Conservation (phyloP, 1,140 invertebrate genomes). For the Drosophila rufa region DNA sequence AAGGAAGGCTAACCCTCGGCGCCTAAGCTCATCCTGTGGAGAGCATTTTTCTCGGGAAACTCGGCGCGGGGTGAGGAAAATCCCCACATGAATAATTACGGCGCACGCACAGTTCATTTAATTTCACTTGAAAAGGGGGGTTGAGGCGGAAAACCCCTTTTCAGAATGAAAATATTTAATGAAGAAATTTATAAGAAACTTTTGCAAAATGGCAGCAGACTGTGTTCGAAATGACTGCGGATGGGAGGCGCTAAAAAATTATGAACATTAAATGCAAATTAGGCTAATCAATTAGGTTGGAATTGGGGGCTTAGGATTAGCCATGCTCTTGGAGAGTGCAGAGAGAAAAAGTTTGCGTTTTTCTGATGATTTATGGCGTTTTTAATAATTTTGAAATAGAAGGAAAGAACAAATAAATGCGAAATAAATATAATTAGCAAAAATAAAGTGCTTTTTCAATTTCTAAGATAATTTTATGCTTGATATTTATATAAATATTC, state of each 20-base stretch:
- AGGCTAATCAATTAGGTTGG: constrained; percentile 73
- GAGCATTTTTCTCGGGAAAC: constrained; percentile 26
- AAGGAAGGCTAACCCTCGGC: constrained; percentile 11
- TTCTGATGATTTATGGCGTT: not conserved
- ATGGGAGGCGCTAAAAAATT: constrained; percentile 58
- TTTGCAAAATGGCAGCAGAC: constrained; percentile 50
- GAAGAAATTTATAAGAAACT: constrained; percentile 81
- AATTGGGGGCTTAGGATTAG: constrained; percentile 46
- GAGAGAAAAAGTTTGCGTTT: not conserved
- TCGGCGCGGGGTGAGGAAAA: constrained; percentile 23
- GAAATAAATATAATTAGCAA: not conserved
- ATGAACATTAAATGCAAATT: constrained; percentile 81
- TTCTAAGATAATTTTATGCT: no score
- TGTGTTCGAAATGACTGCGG: constrained; percentile 8
- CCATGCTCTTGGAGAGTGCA: constrained; percentile 1
- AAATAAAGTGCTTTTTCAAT: no score
- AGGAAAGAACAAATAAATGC: not conserved
- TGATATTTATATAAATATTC: no score
- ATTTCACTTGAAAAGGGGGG: constrained; percentile 62
- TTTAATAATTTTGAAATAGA: not conserved
- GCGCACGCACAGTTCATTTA: constrained; percentile 72
- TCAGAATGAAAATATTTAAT: constrained; percentile 77
- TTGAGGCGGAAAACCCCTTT: constrained; percentile 52
- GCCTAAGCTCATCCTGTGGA: constrained; percentile 26
- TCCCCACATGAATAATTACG: constrained; percentile 81